Percentiles rank a stretch among this genome's conserved stretches.
These are phyloP conservation scores for Delichon dasypus DNA, from an alignment of 2,797 vertebrate species.

Conservation along the genomic window DNA sequence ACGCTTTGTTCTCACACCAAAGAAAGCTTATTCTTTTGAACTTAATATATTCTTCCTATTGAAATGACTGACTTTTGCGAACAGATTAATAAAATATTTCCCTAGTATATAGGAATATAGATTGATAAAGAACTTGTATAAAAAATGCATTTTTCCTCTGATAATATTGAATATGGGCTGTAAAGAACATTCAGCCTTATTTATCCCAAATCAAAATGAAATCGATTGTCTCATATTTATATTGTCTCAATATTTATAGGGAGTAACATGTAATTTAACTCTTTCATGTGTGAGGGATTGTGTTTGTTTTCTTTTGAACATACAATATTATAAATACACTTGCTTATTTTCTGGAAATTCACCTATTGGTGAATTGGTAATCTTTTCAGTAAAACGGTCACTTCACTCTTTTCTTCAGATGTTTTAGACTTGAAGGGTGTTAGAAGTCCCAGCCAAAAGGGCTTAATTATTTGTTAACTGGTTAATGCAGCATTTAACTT, in stretches of 20 bases:
- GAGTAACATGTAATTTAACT: not conserved
- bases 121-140: not conserved
- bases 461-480: not conserved
- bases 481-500: not conserved
- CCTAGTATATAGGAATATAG: not conserved
- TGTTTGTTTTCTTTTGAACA: not conserved
- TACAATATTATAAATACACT: not conserved
- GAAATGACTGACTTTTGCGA: not conserved
- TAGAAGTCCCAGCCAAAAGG: not conserved
- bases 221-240: not conserved
- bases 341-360: not conserved
- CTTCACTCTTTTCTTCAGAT: not conserved
- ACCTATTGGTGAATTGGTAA: not conserved
- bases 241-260: not conserved
- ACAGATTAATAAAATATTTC: not conserved
- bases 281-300: not conserved
- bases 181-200: not conserved
- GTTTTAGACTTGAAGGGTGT: not conserved
- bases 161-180: not conserved
- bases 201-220: not conserved
- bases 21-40: not conserved
- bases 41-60: not conserved
- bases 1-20: not conserved
- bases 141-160: not conserved
- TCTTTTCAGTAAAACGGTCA: not conserved